Percentiles rank a stretch among this genome's conserved stretches.
phyloP scores from a whole-genome alignment of 2,113 vertebrate species.

The Nyctereutes procyonoides region DNA sequence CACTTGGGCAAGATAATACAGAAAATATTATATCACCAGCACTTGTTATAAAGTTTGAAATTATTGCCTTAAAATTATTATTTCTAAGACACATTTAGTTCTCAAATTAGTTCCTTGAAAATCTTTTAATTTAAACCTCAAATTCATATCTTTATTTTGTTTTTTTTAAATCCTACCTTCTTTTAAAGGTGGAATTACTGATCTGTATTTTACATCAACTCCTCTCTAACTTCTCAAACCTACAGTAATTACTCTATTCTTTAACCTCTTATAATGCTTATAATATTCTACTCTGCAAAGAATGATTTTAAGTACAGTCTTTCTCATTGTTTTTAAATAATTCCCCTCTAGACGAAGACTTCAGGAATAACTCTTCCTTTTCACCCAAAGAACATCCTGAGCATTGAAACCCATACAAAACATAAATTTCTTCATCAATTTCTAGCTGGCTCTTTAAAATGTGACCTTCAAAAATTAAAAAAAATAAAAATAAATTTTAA shows the following conservation, averaged over 20 bases:
- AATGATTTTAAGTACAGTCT: not conserved
- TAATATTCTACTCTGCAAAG: not conserved
- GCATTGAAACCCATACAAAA: not conserved
- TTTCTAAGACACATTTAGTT: not conserved
- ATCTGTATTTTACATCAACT: not conserved
- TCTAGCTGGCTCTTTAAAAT: not conserved
- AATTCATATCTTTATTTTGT: not conserved
- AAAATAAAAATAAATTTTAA: not conserved
- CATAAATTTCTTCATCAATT: not conserved
- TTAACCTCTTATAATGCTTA: not conserved
- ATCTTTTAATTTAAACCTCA: not conserved
- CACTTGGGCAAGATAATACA: not conserved
- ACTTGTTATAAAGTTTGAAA: not conserved
- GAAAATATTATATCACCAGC: not conserved
- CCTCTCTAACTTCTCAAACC: not conserved
- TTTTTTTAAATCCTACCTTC: slow-evolving; percentile 13
- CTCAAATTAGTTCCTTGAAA: not conserved
- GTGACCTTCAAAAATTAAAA: not conserved
- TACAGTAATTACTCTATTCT: not conserved
- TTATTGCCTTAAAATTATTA: not conserved
- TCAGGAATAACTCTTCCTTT: not conserved
- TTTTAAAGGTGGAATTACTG: not conserved
- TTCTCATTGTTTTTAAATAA: not conserved
- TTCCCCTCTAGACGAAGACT: not conserved
- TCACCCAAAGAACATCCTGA: not conserved